phyloP scores from a whole-genome alignment of 2,797 vertebrate species.

The Sandelia bainsii region DNA sequence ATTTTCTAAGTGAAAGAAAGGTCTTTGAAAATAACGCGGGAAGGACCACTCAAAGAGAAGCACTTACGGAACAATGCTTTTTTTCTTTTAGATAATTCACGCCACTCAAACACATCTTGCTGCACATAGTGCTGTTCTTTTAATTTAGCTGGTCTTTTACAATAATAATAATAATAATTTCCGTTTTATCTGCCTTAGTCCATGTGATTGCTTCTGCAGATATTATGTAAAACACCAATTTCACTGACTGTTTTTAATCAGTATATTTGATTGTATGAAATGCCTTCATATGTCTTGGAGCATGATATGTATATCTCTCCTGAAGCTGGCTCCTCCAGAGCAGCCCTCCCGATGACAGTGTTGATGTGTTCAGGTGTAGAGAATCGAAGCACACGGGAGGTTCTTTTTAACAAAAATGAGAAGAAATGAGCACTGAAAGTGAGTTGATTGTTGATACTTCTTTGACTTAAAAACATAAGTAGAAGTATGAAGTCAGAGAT shows the following conservation, averaged over 20 bases:
- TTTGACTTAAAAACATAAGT: slow-evolving; percentile 37
- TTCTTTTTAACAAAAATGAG: slow-evolving; percentile 49
- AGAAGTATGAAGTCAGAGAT: slow-evolving; percentile 10
- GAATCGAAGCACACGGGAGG: slow-evolving; percentile 52
- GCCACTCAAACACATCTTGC: slow-evolving; percentile 46
- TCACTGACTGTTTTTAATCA: slow-evolving; percentile 74
- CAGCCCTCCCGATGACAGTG: slow-evolving; percentile 51
- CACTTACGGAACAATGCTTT: slow-evolving; percentile 41
- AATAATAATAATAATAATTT: slow-evolving; percentile 36
- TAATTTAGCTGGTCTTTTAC: slow-evolving; percentile 54
- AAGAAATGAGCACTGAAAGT: slow-evolving; percentile 31
- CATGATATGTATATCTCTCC: slow-evolving; percentile 73
- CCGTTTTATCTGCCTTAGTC: slow-evolving; percentile 61
- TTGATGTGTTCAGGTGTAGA: slow-evolving; percentile 37
- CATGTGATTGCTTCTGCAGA: slow-evolving; percentile 67
- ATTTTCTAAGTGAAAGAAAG: slow-evolving; percentile 50
- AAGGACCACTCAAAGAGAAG: slow-evolving; percentile 41
- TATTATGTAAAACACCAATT: slow-evolving; percentile 60
- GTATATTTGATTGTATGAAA: slow-evolving; percentile 77
- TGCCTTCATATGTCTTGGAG: slow-evolving; percentile 78
- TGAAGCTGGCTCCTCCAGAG: slow-evolving; percentile 66
- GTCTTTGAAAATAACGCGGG: slow-evolving; percentile 38
- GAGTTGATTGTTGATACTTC: slow-evolving; percentile 43
- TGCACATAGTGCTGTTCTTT: slow-evolving; percentile 60
- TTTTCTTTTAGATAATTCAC: slow-evolving; percentile 34